These are phyloP conservation scores for Miniopterus natalensis DNA, from an alignment of 2,113 vertebrate genomes.

Conservation along the genomic window DNA sequence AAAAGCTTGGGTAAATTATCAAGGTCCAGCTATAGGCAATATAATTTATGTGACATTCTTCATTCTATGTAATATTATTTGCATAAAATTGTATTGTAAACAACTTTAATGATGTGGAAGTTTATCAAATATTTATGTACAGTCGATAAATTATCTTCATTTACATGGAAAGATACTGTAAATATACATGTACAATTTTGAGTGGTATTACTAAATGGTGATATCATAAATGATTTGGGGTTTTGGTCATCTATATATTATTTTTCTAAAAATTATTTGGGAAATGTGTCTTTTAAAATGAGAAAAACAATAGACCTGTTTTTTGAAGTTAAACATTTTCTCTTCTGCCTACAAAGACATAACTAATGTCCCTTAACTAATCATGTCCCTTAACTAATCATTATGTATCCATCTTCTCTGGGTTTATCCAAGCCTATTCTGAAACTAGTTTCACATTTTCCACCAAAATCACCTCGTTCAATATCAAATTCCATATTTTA, in stretches of 20 bases:
- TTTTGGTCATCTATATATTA: background rate
- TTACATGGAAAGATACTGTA: background rate
- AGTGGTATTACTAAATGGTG: background rate
- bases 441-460: conserved; percentile 48
- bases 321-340: conserved; percentile 59
- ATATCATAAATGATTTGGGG: background rate
- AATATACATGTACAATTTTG: background rate
- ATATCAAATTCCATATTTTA: conserved; percentile 40
- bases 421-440: conserved; percentile 32
- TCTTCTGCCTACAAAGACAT: background rate
- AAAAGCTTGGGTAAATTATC: conserved; percentile 24
- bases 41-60: background rate
- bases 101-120: conserved; percentile 5
- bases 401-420: background rate
- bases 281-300: conserved; percentile 48
- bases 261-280: conserved; percentile 62
- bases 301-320: conserved; percentile 47
- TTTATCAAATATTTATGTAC: conserved; percentile 2
- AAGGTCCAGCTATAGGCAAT: background rate
- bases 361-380: conserved; percentile 41
- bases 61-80: background rate
- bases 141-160: background rate
- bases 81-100: conserved; percentile 35
- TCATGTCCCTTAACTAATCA: conserved; percentile 39
- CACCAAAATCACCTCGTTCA: background rate